Evolutionary conservation across 2,113 vertebrate genomes (phyloP).

Genomic region (Lonchura striata): DNA sequence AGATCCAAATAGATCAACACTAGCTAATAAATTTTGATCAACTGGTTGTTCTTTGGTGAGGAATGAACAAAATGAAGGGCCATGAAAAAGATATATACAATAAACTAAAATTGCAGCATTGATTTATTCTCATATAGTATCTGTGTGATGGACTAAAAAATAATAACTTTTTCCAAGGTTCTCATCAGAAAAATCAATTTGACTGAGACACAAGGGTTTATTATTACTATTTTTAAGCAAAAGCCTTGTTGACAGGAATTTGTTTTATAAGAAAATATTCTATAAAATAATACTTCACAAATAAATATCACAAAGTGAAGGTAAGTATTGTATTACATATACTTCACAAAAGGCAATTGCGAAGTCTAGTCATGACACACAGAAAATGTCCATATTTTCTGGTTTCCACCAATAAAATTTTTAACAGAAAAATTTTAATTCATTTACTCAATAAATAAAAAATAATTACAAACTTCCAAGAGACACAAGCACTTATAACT

Average conservation of each 20-base stretch:
- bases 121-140: background rate
- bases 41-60: background rate
- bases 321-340: background rate
- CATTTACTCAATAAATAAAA: background rate
- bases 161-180: background rate
- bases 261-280: background rate
- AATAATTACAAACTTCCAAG: background rate
- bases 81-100: background rate
- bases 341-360: background rate
- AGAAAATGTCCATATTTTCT: background rate
- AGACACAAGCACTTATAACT: background rate
- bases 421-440: background rate
- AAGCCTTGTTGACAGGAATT: background rate
- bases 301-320: background rate
- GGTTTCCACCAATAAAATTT: background rate
- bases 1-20: background rate
- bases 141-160: background rate
- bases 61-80: background rate
- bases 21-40: conserved; percentile 36
- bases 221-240: conserved; percentile 13
- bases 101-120: background rate
- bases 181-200: conserved; percentile 45
- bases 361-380: background rate
- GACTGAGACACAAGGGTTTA: background rate
- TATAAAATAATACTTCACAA: background rate